A percentile compares a stretch with the other conserved stretches of the same genome.
Conservation (phyloP, 2,888 invertebrate species). For the Agrilus cyanescens region DNA sequence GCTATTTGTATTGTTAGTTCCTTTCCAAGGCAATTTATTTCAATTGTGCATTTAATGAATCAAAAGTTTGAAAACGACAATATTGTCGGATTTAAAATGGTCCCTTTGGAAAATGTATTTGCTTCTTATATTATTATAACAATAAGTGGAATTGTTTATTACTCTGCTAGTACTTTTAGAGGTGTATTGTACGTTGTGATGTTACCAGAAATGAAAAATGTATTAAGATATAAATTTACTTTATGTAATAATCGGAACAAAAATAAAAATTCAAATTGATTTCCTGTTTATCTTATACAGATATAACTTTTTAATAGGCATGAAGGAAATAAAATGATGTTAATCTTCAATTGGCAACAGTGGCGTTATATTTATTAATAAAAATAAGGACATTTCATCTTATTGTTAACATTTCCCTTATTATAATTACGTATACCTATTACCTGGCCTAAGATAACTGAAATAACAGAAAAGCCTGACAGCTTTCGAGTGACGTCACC, state of each 20-base stretch:
- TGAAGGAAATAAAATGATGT: no score
- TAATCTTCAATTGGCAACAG: no score
- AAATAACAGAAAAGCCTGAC: no score
- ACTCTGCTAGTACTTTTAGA: slow-evolving; percentile 22
- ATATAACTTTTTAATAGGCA: no score
- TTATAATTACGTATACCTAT: no score
- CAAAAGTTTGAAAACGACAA: slow-evolving; percentile 15
- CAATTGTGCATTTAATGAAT: slow-evolving; percentile 21
- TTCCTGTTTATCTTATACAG: no score
- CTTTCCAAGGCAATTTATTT: slow-evolving; percentile 25
- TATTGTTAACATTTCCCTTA: no score
- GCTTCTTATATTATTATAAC: slow-evolving; percentile 17
- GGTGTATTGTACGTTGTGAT: slow-evolving; percentile 16
- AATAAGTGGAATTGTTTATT: slow-evolving; percentile 26
- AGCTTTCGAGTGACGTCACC: no score
- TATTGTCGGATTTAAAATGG: slow-evolving; percentile 24
- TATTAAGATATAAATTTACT: not conserved
- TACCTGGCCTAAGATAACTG: no score
- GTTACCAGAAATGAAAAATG: slow-evolving; percentile 11
- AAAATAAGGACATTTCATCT: no score
- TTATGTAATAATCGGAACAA: not conserved
- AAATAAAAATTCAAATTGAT: not conserved
- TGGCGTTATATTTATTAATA: no score
- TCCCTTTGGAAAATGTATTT: slow-evolving; percentile 24
- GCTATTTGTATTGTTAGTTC: slow-evolving; percentile 25